These are phyloP conservation scores for Cottoperca gobio DNA, from an alignment of 2,797 vertebrate genomes.

Conservation along the genomic window DNA sequence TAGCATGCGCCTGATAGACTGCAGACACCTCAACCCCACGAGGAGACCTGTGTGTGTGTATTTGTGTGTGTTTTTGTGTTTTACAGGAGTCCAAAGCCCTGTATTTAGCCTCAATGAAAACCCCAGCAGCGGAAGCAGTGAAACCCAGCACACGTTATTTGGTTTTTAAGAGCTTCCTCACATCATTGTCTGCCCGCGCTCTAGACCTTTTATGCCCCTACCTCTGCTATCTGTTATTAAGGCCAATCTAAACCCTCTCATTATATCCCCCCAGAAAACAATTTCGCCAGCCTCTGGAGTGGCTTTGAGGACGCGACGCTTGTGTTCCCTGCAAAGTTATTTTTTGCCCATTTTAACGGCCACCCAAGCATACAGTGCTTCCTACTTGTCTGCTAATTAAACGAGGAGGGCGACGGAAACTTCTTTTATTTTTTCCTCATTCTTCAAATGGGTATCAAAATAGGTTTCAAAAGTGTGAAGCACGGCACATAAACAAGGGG, in stretches of 20 bases:
- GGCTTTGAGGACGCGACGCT: conserved; percentile 73
- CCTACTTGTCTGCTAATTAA: conserved; percentile 81
- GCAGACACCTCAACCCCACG: conserved; percentile 67
- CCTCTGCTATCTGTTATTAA: conserved; percentile 85
- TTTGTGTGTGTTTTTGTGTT: conserved; percentile 70
- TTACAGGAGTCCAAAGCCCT: conserved; percentile 79
- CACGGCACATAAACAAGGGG: conserved; percentile 49
- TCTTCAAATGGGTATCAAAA: conserved; percentile 57
- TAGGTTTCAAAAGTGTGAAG: conserved; percentile 63
- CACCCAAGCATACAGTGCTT: conserved; percentile 78
- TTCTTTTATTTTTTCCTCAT: conserved; percentile 57
- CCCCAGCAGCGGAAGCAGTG: conserved; percentile 80
- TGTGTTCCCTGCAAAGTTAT: conserved; percentile 70
- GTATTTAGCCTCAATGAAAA: conserved; percentile 84
- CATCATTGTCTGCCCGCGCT: conserved; percentile 82
- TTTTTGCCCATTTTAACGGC: conserved; percentile 76
- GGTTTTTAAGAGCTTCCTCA: conserved; percentile 83
- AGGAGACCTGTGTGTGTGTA: conserved; percentile 63
- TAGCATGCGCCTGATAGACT: conserved; percentile 58
- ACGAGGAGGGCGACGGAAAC: conserved; percentile 74
- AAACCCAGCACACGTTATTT: conserved; percentile 81
- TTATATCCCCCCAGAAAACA: conserved; percentile 77
- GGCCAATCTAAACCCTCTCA: conserved; percentile 81
- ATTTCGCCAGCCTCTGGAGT: conserved; percentile 69
- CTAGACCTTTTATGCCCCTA: conserved; percentile 79